A percentile compares a stretch with the other conserved stretches of the same genome.
Conservation (phyloP, 2,797 vertebrate genomes). For the Huso huso region DNA sequence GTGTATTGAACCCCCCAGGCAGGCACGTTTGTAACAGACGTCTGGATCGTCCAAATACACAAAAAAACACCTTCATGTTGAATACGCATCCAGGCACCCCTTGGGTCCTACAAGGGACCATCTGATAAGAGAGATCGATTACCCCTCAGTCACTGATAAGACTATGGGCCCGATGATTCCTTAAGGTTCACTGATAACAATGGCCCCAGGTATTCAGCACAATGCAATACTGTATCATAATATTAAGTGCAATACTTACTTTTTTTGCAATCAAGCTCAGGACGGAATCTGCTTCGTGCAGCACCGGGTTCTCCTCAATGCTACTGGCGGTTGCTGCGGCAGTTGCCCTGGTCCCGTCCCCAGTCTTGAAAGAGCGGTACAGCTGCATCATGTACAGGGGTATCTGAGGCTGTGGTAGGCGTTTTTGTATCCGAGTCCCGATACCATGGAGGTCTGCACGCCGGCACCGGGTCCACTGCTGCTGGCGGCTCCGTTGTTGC, state of each 20-base stretch:
- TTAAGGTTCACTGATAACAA: conserved; percentile 12
- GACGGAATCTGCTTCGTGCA: conserved; percentile 51
- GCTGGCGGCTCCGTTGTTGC: conserved; percentile 9
- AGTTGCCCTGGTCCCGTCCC: conserved; percentile 19
- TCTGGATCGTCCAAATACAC: conserved; percentile 65
- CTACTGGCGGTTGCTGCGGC: conserved; percentile 4
- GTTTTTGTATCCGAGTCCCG: too few species aligned
- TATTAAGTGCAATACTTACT: conserved; percentile 49
- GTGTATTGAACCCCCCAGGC: conserved; percentile 60
- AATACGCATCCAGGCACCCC: conserved; percentile 63
- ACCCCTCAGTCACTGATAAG: conserved; percentile 16
- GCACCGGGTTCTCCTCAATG: conserved; percentile 29
- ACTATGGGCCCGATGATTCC: too few species aligned
- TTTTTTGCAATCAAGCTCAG: conserved; percentile 63
- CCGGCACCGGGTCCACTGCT: neutral
- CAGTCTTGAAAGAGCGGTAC: conserved; percentile 52
- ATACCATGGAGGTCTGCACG: neutral
- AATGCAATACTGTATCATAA: neutral
- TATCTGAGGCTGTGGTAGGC: conserved; percentile 33
- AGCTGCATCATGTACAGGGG: conserved; percentile 76
- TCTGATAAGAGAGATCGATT: conserved; percentile 45
- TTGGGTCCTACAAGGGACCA: conserved; percentile 49
- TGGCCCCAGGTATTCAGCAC: neutral
- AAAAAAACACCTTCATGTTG: conserved; percentile 60
- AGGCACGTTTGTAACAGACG: conserved; percentile 39